A percentile compares a stretch with the other conserved stretches of the same genome.
Evolutionary conservation across 2,888 invertebrate species (phyloP).

Genomic region (Acleris laterana): DNA sequence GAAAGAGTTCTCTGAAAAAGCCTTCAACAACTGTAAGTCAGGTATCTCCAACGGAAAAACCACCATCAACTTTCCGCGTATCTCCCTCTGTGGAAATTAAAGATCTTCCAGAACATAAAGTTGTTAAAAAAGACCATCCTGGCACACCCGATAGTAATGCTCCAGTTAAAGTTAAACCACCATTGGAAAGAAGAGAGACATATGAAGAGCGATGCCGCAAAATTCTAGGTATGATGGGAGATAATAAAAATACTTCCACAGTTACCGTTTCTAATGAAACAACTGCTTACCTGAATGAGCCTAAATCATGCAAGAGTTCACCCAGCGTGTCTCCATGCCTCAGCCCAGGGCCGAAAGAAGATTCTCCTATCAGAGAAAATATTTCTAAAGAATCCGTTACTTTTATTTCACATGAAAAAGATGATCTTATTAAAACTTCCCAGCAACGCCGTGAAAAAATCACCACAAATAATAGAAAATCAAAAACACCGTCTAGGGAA

Average conservation of each 20-base stretch:
- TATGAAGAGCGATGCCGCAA: slow-evolving; percentile 89
- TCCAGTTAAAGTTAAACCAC: slow-evolving; percentile 79
- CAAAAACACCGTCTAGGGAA: slow-evolving; percentile 45
- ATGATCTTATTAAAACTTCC: slow-evolving; percentile 48
- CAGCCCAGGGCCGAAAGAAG: slow-evolving; percentile 59
- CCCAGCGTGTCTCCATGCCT: slow-evolving; percentile 63
- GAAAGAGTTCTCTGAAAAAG: slow-evolving; percentile 79
- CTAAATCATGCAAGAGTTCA: slow-evolving; percentile 52
- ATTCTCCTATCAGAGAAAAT: slow-evolving; percentile 45
- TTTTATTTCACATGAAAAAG: slow-evolving; percentile 55
- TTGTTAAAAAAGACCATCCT: slow-evolving; percentile 60
- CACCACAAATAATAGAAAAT: slow-evolving; percentile 36
- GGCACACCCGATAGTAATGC: slow-evolving; percentile 50
- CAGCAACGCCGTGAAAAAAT: slow-evolving; percentile 36
- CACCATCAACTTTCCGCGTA: slow-evolving; percentile 69
- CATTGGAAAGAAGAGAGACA: slow-evolving; percentile 87
- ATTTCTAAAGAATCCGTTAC: slow-evolving; percentile 47
- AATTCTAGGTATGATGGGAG: slow-evolving; percentile 86
- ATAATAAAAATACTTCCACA: slow-evolving; percentile 51
- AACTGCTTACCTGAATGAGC: slow-evolving; percentile 43
- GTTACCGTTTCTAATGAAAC: slow-evolving; percentile 48
- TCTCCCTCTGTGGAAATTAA: slow-evolving; percentile 65
- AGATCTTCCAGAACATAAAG: slow-evolving; percentile 52
- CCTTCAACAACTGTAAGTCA: slow-evolving; percentile 56
- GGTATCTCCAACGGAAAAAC: slow-evolving; percentile 67